Conservation (phyloP, 2,888 invertebrate genomes). For the Caenorhabditis sp. region DNA sequence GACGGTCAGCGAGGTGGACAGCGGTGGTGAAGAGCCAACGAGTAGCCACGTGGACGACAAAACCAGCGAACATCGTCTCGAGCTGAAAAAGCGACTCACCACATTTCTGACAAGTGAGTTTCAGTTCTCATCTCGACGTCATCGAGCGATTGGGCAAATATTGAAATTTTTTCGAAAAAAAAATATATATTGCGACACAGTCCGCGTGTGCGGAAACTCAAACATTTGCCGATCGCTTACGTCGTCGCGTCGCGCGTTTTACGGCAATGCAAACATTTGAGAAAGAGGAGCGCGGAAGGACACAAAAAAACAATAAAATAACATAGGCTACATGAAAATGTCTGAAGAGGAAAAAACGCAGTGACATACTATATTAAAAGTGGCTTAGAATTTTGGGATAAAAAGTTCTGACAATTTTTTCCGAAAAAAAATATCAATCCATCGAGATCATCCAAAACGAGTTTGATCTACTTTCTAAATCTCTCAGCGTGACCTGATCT, state of each 20-base stretch:
- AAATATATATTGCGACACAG: slow-evolving; percentile 4
- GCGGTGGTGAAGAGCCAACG: slow-evolving; percentile 39
- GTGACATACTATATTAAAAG: background rate
- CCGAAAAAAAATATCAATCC: too few relatives aligned
- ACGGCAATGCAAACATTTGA: slow-evolving; percentile 8
- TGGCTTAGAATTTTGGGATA: background rate
- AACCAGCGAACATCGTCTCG: slow-evolving; percentile 30
- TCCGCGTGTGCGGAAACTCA: background rate
- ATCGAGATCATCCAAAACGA: too few relatives aligned
- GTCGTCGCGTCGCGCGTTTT: background rate
- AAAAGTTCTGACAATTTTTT: slow-evolving; percentile 10
- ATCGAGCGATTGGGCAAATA: background rate
- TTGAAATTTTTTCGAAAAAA: background rate
- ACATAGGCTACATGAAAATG: background rate
- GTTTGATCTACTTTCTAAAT: too few relatives aligned
- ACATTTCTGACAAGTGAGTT: slow-evolving; percentile 39
- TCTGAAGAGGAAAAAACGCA: background rate
- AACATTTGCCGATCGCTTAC: background rate
- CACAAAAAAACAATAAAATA: background rate
- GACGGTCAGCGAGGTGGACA: slow-evolving; percentile 41
- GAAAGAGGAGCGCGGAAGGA: background rate
- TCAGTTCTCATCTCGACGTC: too few relatives aligned
- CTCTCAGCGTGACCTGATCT: too few relatives aligned
- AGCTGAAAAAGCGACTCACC: slow-evolving; percentile 37
- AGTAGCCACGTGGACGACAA: slow-evolving; percentile 38